These are phyloP conservation scores for Phocoena sinus DNA, from an alignment of 2,113 vertebrate species.

Conservation along the genomic window DNA sequence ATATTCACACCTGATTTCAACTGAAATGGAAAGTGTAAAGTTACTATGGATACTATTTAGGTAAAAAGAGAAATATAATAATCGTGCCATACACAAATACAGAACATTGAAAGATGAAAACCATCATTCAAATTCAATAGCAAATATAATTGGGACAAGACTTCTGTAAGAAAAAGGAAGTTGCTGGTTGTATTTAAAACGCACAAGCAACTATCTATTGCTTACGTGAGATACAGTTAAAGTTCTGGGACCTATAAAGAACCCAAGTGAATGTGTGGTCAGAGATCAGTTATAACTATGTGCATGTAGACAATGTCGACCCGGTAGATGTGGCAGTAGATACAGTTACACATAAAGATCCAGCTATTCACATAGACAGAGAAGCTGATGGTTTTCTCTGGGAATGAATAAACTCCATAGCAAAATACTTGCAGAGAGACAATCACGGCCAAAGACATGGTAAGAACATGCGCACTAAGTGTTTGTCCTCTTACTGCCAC, in stretches of 20 bases:
- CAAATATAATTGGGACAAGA: neutral
- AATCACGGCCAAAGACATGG: neutral
- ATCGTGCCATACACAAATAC: neutral
- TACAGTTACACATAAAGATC: neutral
- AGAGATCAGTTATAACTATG: neutral
- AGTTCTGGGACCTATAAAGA: neutral
- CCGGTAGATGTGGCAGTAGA: neutral
- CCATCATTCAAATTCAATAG: neutral
- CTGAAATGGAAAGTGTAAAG: neutral
- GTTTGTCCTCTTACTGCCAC: neutral
- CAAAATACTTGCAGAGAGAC: neutral
- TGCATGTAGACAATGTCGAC: accelerated
- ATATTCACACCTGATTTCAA: neutral
- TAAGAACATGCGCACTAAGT: neutral
- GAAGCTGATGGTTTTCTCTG: neutral
- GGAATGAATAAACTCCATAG: neutral
- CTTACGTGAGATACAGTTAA: neutral
- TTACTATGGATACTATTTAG: neutral
- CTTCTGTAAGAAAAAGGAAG: neutral
- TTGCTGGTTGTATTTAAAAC: neutral
- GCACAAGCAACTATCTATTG: neutral
- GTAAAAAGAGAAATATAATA: neutral
- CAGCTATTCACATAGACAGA: neutral
- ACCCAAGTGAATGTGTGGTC: neutral
- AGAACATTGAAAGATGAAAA: neutral